Conservation (phyloP, 2,888 invertebrate species). For the Leucophora obtusa region DNA sequence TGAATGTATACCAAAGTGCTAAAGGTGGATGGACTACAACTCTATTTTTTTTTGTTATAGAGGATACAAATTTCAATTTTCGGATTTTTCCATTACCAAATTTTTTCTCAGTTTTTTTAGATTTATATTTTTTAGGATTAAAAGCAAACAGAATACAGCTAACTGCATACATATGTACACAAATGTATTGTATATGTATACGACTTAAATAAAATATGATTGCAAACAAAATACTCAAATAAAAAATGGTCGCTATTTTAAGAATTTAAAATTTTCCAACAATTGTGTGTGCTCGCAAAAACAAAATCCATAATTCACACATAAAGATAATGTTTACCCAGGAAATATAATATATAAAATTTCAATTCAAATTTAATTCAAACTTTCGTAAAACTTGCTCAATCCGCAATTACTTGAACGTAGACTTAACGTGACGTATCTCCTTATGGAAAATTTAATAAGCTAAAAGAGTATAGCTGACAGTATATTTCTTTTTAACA, state of each 20-base stretch:
- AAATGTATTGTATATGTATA: background rate
- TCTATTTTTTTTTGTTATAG: conserved; percentile 15
- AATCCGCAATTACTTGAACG: no score
- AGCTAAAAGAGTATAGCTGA: no score
- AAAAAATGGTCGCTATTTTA: background rate
- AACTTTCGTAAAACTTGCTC: no score
- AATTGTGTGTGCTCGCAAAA: no score
- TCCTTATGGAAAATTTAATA: no score
- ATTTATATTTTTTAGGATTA: conserved; percentile 23
- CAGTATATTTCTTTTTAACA: no score
- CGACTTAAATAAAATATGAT: conserved; percentile 31
- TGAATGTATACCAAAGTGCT: conserved; percentile 32
- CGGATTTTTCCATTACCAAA: conserved; percentile 56
- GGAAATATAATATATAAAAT: no score
- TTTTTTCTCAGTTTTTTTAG: conserved; percentile 20
- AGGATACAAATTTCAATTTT: conserved; percentile 59
- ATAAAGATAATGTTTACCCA: no score
- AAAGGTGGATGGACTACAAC: conserved; percentile 52
- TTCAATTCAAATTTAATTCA: no score
- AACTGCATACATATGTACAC: conserved; percentile 16
- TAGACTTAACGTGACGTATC: no score
- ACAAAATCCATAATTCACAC: no score
- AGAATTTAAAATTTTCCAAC: background rate
- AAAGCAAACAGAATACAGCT: conserved; percentile 45
- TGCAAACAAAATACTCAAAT: conserved; percentile 28